Evolutionary conservation across 2,113 vertebrate genomes (phyloP), one percentile per base, ranked within the genome.

Genomic region (Odontesthes bonariensis): DNA sequence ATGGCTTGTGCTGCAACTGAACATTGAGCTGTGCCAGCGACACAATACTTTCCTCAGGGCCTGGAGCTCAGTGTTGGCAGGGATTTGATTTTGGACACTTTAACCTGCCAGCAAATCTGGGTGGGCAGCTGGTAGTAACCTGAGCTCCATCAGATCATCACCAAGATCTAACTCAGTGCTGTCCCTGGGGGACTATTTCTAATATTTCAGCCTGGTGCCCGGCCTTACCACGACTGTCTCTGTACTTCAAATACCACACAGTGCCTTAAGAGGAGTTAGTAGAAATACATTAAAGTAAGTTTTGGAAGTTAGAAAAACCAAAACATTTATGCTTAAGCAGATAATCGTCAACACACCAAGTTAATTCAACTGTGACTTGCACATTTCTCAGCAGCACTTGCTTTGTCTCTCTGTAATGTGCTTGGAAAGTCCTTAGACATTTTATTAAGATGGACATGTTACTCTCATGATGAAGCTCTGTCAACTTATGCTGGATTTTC

Each of bases 51-150:
- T 88, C 88, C 80, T 82, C 66, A 75, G 81, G 83, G 79, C 73
- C 82, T 75, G 75, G 73, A 90, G 88, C 88, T 91, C 88, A 90
- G 82, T 82, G 77, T 84, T 93, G 92, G 93, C 92, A 88, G 71
- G 65, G 74, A 79, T 86, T 86, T 44, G 70, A 59, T 73, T 83
- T 85, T 85, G 89, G 91, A 93, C 87, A 88, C 85, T 82, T 82
- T 67, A 85, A 89, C 82, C 72, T 88, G 89, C 91, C 90, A 93
- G 89, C 44, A 77, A 89, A 92, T 91, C 77, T 88, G 91, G 90
- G 91, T 91, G 90, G 89, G 93, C 93, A 94, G 90, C 91, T 92
- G 92, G 86, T 86, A 75, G 91, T 88, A 93, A 94, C 91, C 78
- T 77, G 87, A 93, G 81, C 85, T 79, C 65, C 70, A 31, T 56